Conservation (phyloP, 1,140 invertebrate genomes). For the Littorina saxatilis region DNA sequence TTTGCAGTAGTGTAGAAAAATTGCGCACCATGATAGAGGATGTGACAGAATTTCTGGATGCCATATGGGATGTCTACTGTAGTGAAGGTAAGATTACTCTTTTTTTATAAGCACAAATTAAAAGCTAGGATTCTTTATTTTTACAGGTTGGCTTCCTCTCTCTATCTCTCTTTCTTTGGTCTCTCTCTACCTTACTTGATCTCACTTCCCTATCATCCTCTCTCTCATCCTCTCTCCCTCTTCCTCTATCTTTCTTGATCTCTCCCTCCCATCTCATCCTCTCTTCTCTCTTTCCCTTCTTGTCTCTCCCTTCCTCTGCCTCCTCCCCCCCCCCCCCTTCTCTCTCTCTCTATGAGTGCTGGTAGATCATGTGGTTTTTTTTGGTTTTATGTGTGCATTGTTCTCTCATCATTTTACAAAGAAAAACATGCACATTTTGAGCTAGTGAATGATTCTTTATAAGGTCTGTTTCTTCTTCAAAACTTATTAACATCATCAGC, state of each 20-base stretch:
- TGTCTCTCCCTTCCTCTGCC: background rate
- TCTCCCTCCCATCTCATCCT: too few species aligned
- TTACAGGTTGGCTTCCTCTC: too few species aligned
- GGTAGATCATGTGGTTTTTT: background rate
- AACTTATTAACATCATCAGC: too few species aligned
- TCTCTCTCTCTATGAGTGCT: background rate
- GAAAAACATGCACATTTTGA: too few species aligned
- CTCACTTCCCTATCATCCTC: background rate
- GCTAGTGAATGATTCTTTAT: too few species aligned
- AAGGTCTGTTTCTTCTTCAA: too few species aligned
- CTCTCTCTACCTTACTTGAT: too few species aligned
- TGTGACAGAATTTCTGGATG: conserved; percentile 37
- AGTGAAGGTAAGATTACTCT: conserved; percentile 32
- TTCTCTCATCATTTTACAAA: background rate
- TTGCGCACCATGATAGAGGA: conserved; percentile 34
- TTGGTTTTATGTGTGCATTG: background rate
- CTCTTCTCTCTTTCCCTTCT: background rate
- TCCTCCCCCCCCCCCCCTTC: background rate
- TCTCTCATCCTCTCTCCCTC: too few species aligned
- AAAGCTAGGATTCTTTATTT: too few species aligned
- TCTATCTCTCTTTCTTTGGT: too few species aligned
- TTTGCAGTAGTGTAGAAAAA: conserved; percentile 36
- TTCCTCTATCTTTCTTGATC: too few species aligned
- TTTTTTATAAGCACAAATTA: too few species aligned
- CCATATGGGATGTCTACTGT: conserved; percentile 37